Evolutionary conservation across 2,888 invertebrate species (phyloP), one percentile per base, ranked within the genome.

Genomic region (Zonitis immaculata): DNA sequence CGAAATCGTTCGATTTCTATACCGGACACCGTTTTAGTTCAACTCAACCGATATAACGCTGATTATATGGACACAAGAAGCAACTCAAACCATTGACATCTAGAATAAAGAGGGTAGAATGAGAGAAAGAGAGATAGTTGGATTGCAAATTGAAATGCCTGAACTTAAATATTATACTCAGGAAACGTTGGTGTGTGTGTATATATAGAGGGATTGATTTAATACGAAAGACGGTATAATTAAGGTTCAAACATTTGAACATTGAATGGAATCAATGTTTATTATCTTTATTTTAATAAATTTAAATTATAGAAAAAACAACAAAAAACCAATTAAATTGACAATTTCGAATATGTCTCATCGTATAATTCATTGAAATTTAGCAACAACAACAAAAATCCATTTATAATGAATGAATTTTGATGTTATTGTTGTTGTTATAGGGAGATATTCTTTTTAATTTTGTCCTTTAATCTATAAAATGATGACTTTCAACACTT

Each of bases 401-500:
- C 9, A 35, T 35, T 35, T 35, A 16, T 35, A n/a, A n/a, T 35
- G 35, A 18, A 35, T 18, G 35, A 18, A 35, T 9, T 35, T 18
- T 16, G 35, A 35, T 35, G 16, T 35, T 30, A 12, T 30, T 12
- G 5, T n/a, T n/a, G n/a, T n/a, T n/a, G n/a, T n/a, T n/a, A n/a
- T n/a, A n/a, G 30, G 1, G 30, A 30, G 6, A 5, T 25, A 25
- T 30, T 30, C 6, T 16, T 35, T 35, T 35, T 35, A 35, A 42
- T 53, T 47, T 47, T 42, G 51, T 47, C 54, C 51, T 51, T 52
- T 55, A 45, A n/a, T n/a, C n/a, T 48, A 49, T 18, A 18, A 47
- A 28, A 43, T 12, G 51, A 45, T 52, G 47, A 51, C 45, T 57
- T 60, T 56, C 57, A 52, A 56, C 59, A 61, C 59, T 61, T 57